Evolutionary conservation across 2,113 vertebrate genomes (phyloP).

Genomic region (Arothron firmamentum): DNA sequence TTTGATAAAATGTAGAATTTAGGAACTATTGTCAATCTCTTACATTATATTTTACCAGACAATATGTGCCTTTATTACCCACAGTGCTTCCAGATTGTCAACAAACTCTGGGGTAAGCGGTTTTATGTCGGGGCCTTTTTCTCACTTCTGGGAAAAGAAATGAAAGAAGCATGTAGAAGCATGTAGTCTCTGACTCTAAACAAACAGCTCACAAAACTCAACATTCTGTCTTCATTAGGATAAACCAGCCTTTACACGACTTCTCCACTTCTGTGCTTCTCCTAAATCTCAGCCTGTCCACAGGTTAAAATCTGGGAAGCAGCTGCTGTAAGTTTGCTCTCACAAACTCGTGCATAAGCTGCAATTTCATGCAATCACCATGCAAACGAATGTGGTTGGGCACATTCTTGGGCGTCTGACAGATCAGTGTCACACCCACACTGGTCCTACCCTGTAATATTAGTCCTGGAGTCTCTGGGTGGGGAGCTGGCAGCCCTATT

Average conservation of each 20-base stretch:
- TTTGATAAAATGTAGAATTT: too few species aligned
- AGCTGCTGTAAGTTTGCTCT: conserved; percentile 19
- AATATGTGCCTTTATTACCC: neutral
- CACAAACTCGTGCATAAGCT: conserved; percentile 22
- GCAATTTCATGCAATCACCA: conserved; percentile 50
- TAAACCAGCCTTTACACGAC: conserved; percentile 34
- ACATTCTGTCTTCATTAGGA: neutral
- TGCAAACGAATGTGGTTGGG: conserved; percentile 57
- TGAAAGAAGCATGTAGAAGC: neutral
- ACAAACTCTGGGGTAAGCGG: too few species aligned
- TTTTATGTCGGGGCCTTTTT: neutral
- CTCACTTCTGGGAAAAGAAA: neutral
- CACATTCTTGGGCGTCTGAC: conserved; percentile 56
- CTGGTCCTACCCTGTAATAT: conserved; percentile 63
- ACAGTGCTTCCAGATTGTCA: too few species aligned
- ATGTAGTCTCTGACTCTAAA: neutral
- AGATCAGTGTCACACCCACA: conserved; percentile 32
- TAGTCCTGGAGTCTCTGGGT: conserved; percentile 58
- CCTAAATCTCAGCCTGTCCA: neutral
- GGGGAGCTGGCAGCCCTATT: conserved; percentile 52
- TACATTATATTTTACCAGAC: too few species aligned
- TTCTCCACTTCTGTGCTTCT: conserved; percentile 18
- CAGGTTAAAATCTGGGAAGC: conserved; percentile 15
- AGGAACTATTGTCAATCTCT: too few species aligned
- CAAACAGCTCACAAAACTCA: neutral